Percentiles rank a stretch among this genome's conserved stretches.
These are phyloP conservation scores for Hylaea fasciaria DNA, from an alignment of 2,888 invertebrate species.

Conservation along the genomic window DNA sequence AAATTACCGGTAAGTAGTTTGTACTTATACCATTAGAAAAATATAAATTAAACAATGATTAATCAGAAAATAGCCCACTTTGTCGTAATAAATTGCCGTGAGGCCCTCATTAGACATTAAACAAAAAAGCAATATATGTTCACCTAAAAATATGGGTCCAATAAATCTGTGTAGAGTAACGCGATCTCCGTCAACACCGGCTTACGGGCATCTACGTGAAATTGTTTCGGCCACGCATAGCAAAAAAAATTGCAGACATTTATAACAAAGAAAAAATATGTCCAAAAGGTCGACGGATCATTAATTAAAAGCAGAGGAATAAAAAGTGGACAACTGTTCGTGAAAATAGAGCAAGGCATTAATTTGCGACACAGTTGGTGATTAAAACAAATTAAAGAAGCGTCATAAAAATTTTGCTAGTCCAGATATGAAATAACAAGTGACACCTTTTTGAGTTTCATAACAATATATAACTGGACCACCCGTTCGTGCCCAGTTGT, in stretches of 20 bases:
- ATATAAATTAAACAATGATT: too few relatives aligned
- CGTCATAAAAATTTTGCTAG: too few relatives aligned
- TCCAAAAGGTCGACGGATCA: slow-evolving; percentile 17
- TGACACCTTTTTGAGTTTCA: too few relatives aligned
- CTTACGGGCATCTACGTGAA: slow-evolving; percentile 29
- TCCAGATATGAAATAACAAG: too few relatives aligned
- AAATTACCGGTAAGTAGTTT: too few relatives aligned
- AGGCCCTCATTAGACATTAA: slow-evolving; percentile 15
- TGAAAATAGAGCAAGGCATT: too few relatives aligned
- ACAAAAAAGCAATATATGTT: slow-evolving; percentile 35
- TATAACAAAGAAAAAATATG: slow-evolving; percentile 25
- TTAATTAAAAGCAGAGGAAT: slow-evolving; percentile 9
- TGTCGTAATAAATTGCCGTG: slow-evolving; percentile 11
- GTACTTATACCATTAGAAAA: too few relatives aligned
- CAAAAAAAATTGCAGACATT: slow-evolving; percentile 24
- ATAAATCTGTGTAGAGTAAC: slow-evolving; percentile 50
- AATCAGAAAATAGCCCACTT: neutral
- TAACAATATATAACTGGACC: too few relatives aligned
- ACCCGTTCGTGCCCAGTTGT: too few relatives aligned
- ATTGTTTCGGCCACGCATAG: slow-evolving; percentile 29
- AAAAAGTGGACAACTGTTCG: too few relatives aligned
- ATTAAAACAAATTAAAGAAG: too few relatives aligned
- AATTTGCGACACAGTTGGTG: too few relatives aligned
- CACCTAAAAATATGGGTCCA: slow-evolving; percentile 47
- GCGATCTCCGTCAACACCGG: slow-evolving; percentile 49